phyloP scores from a whole-genome alignment of 92 coral and sea anemone genomes.

The Epizoanthus illoricatus region DNA sequence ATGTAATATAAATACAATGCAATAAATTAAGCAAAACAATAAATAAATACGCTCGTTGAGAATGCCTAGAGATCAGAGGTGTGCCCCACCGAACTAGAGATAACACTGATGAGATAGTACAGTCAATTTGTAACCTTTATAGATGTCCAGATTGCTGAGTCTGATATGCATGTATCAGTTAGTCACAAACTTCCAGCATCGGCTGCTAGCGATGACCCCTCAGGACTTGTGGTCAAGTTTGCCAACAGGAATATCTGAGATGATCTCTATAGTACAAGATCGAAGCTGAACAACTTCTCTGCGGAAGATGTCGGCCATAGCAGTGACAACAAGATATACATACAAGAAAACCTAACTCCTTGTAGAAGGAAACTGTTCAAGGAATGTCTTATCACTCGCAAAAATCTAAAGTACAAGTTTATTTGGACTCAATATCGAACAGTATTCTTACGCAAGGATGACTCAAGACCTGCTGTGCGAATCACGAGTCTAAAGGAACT shows the following conservation, averaged over 20 bases:
- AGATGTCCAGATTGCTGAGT: not conserved
- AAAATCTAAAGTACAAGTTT: slow-evolving; percentile 26
- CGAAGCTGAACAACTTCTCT: too few relatives aligned
- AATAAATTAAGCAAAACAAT: too few relatives aligned
- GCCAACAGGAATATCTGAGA: slow-evolving; percentile 5
- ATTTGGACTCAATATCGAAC: slow-evolving; percentile 46
- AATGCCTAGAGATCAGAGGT: slow-evolving; percentile 6
- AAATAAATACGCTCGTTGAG: not conserved
- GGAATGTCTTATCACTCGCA: too few relatives aligned
- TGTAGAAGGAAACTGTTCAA: too few relatives aligned
- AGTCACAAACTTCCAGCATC: slow-evolving; percentile 20
- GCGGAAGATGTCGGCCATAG: not conserved
- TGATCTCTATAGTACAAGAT: not conserved
- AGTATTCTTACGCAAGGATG: slow-evolving; percentile 7
- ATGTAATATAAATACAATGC: too few relatives aligned
- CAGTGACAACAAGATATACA: not conserved
- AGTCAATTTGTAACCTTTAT: slow-evolving; percentile 1
- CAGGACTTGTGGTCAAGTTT: slow-evolving; percentile 14
- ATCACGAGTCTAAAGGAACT: not conserved
- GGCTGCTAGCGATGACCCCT: not conserved
- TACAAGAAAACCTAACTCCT: too few relatives aligned
- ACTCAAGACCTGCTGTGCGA: not conserved
- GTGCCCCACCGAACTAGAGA: not conserved
- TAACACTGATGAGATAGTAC: not conserved
- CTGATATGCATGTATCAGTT: slow-evolving; percentile 5